Base-by-base conservation (phyloP, 2,113 vertebrate species). In the Rhea americana region DNA sequence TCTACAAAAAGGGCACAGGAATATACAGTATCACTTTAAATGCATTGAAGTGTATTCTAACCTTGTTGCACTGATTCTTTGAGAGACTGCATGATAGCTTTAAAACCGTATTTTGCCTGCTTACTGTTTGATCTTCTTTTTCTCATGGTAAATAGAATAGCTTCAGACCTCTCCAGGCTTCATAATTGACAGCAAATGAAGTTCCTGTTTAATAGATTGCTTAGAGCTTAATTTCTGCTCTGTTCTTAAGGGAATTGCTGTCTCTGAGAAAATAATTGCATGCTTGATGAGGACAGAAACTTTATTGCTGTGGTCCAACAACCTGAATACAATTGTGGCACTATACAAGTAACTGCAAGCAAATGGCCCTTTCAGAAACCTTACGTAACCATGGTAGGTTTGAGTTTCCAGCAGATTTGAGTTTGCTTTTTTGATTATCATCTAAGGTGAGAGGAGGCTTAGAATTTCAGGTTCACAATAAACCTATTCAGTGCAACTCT, bases 381-480 rank as follows among this genome's bases (percentile, higher is more conserved):
- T 97, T 97, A 97, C 17, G 66, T 98, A 98, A 98, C 96, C 10
- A 3, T 73, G 51, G 93, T 86, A 78, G 98, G 97, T 94, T 98
- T 97, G 96, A 95, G 88, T 98, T 98, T 98, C 98, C 96, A 96
- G 80, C 81, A 96, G 93, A 95, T 97, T 94, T 95, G 95, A 96
- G 95, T 97, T 97, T 97, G 96, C 96, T 92, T 97, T 91, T 95
- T 96, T 96, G 97, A 97, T 97, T 98, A 97, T 97, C 96, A 91
- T 92, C 95, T 68, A 74, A 98, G 98, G 97, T 96, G 97, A 97
- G 97, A 97, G 86, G 91, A 90, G 85, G 97, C 94, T 76, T 98
- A 97, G 97, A 81, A 79, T 98, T 98, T 97, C 98, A 97, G 81
- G 90, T 95, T 97, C 83, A 93, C 97, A 98, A 97, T 94, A 88